Conservation (phyloP, 2,113 vertebrate species). For the Grammomys surdaster region DNA sequence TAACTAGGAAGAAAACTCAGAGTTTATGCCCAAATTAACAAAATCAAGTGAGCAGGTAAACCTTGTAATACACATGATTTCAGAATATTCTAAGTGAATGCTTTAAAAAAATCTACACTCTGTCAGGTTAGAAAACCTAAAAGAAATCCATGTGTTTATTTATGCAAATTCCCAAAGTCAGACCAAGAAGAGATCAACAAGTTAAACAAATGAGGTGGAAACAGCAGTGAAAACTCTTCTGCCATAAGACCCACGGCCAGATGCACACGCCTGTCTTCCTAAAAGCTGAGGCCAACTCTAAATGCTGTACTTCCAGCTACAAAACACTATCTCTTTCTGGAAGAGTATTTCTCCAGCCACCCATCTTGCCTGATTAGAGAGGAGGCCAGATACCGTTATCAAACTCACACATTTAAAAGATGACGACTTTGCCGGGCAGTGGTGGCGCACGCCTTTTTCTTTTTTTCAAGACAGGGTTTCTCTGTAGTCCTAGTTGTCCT, state of each 20-base stretch:
- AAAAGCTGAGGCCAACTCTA: background rate
- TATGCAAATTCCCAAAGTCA: background rate
- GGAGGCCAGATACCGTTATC: background rate
- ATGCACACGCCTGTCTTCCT: background rate
- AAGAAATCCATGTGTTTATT: background rate
- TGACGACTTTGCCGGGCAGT: no score
- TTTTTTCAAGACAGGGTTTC: no score
- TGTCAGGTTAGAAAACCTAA: background rate
- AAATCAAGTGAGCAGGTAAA: background rate
- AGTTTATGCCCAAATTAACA: background rate
- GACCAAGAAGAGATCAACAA: background rate
- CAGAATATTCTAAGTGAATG: background rate
- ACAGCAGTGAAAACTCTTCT: background rate
- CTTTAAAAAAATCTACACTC: background rate
- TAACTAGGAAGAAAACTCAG: no score
- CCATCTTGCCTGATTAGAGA: background rate
- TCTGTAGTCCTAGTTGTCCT: no score
- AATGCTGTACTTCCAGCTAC: background rate
- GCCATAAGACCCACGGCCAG: background rate
- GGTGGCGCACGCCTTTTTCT: no score
- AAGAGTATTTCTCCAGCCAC: background rate
- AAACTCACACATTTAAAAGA: background rate
- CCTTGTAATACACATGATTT: background rate
- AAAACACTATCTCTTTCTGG: background rate
- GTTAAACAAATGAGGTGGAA: background rate